These are phyloP conservation scores for Blennius ocellaris DNA, from an alignment of 2,113 vertebrate species.

Conservation along the genomic window DNA sequence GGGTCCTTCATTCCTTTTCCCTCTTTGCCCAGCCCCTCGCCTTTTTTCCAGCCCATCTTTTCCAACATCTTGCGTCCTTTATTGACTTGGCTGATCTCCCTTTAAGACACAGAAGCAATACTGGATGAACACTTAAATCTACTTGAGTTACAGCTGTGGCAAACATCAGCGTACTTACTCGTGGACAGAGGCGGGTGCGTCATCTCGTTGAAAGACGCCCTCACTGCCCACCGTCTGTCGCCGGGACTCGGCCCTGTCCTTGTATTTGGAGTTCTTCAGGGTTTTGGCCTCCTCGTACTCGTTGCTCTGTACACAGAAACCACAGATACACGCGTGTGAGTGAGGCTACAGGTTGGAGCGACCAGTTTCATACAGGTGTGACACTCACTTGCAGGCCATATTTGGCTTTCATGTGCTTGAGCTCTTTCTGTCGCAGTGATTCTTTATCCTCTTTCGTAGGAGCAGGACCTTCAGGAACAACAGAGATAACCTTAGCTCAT, in stretches of 20 bases:
- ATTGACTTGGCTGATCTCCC: slow-evolving; percentile 95
- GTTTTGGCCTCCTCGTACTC: slow-evolving; percentile 90
- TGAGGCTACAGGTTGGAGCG: background rate
- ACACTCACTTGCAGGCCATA: slow-evolving; percentile 94
- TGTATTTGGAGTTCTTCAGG: slow-evolving; percentile 91
- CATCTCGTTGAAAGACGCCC: slow-evolving; percentile 91
- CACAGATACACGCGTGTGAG: background rate
- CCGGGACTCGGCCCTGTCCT: slow-evolving; percentile 92
- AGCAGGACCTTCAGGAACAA: slow-evolving; percentile 78
- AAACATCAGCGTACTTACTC: slow-evolving; percentile 74
- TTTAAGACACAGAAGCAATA: slow-evolving; percentile 64
- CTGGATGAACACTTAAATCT: background rate
- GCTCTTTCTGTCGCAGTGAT: slow-evolving; percentile 90
- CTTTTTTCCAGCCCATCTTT: slow-evolving; percentile 99
- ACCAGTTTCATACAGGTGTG: background rate
- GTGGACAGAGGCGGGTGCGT: slow-evolving; percentile 92
- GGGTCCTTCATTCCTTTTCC: slow-evolving; percentile 92
- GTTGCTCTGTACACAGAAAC: slow-evolving; percentile 84
- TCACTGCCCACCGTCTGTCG: slow-evolving; percentile 93
- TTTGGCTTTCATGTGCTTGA: slow-evolving; percentile 96
- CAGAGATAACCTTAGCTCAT: background rate
- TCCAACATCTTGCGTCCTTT: slow-evolving; percentile 97
- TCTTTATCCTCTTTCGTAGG: slow-evolving; percentile 94
- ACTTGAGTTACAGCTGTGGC: too few species aligned
- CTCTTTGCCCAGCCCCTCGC: slow-evolving; percentile 94